A percentile compares a stretch with the other conserved stretches of the same genome.
These are phyloP conservation scores for Proctacanthus coquilletti DNA, from an alignment of 1,140 invertebrate genomes.

Conservation along the genomic window DNA sequence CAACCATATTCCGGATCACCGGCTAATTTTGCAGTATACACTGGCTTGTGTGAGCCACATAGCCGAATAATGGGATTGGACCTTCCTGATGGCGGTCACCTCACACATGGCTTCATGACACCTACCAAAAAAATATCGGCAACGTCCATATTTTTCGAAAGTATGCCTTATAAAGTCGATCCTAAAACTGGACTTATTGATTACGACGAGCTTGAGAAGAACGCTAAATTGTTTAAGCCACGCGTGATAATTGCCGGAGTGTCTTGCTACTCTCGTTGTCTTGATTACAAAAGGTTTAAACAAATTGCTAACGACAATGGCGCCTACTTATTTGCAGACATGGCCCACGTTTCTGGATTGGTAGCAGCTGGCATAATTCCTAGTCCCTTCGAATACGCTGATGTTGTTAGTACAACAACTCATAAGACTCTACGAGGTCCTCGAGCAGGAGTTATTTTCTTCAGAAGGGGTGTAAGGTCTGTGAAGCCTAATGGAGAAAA, in stretches of 20 bases:
- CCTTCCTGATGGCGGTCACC: conserved; percentile 91
- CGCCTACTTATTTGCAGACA: conserved; percentile 84
- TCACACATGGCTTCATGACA: conserved; percentile 90
- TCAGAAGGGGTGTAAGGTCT: conserved; percentile 62
- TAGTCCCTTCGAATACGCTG: conserved; percentile 83
- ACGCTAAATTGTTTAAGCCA: conserved; percentile 78
- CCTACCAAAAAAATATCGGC: conserved; percentile 86
- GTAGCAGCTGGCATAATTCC: conserved; percentile 77
- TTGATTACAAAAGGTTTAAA: conserved; percentile 80
- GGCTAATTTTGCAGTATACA: conserved; percentile 93
- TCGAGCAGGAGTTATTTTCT: conserved; percentile 80
- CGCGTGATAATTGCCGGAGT: conserved; percentile 89
- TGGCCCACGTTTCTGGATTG: conserved; percentile 88
- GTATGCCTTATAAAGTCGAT: conserved; percentile 93
- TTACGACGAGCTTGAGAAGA: conserved; percentile 74
- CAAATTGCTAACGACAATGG: conserved; percentile 77
- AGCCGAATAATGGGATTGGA: conserved; percentile 94
- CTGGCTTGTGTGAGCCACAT: conserved; percentile 75
- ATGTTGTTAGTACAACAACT: conserved; percentile 91
- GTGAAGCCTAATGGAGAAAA: conserved; percentile 61
- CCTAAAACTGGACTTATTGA: conserved; percentile 80
- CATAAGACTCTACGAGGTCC: conserved; percentile 92
- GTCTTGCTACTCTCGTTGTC: conserved; percentile 69
- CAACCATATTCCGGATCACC: conserved; percentile 95
- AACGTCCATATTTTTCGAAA: conserved; percentile 96